Base-by-base conservation (phyloP, 1,140 invertebrate species). In the Dendroctonus ponderosae region DNA sequence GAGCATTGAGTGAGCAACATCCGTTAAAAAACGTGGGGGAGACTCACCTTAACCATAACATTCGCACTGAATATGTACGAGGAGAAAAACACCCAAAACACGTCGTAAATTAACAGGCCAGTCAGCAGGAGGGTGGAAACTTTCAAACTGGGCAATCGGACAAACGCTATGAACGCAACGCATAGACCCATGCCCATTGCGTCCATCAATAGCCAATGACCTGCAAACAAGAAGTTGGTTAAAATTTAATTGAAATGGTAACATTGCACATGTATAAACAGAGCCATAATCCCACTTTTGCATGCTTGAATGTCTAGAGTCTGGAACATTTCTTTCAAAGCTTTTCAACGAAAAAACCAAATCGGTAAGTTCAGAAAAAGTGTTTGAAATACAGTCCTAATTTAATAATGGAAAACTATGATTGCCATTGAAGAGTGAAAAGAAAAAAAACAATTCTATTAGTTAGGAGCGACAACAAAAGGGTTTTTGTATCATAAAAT, bases 81-180 rank as follows among this genome's bases (percentile, higher is more conserved):
- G 5, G 95, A 97, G 83, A 98, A 98, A 81, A 98, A 98, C 26
- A 98, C 96, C 96, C 96, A 98, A 82, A 98, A 97, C 40, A 98
- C 95, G 81, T 98, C 96, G 78, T 98, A 98, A 51, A 98, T 91
- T 49, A 98, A 87, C 71, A 98, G 85, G 40, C 95, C 96, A 50
- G 95, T 96, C 69, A 98, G 85, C 60, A 98, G 85, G 67, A 98
- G 81, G 12, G 96, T 98, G 26, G 96, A 98, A 68, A 98, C 96
- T 82, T 98, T 98, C 52, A 98, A 84, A 80, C 94, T 97, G 46
- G 96, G 96, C 75, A 98, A 83, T 52, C 95, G 87, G 68, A 98
- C 94, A 79, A 98, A 92, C 15, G 96, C 95, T 78, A 98, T 98
- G 79, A 98, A 98, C 12, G 96, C 95, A 67, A 98, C 95, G 81